Percentiles rank a stretch among this genome's conserved stretches.
Evolutionary conservation across 2,888 invertebrate species (phyloP).

Genomic region (Agrotis clavis): DNA sequence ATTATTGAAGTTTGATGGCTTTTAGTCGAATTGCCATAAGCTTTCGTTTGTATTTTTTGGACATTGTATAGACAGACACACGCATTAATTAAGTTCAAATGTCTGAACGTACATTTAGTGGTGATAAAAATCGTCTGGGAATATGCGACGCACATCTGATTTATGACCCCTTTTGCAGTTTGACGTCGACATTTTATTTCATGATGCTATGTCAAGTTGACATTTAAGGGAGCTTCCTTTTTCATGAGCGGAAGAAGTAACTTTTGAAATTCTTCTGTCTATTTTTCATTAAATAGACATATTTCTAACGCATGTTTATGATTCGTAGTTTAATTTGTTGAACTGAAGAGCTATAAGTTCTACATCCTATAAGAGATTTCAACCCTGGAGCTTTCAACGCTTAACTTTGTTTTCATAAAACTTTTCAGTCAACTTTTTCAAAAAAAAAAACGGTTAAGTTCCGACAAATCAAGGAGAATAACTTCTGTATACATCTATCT

Average conservation of each 20-base stretch:
- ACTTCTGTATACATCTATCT: slow-evolving; percentile 41
- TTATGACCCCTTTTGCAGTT: neutral
- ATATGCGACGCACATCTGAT: neutral
- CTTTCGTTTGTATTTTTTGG: slow-evolving; percentile 7
- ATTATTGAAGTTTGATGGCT: slow-evolving; percentile 21
- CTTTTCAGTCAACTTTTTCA: no score
- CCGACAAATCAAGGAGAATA: slow-evolving; percentile 27
- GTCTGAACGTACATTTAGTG: neutral
- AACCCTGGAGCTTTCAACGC: neutral
- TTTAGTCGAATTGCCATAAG: neutral
- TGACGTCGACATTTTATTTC: slow-evolving; percentile 5
- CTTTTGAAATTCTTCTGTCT: neutral
- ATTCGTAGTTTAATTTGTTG: neutral
- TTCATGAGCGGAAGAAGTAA: neutral
- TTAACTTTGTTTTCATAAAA: slow-evolving; percentile 3
- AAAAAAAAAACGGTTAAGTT: slow-evolving; percentile 42
- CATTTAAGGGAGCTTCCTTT: neutral
- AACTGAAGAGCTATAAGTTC: neutral
- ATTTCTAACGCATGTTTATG: neutral
- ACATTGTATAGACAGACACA: neutral
- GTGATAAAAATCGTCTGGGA: slow-evolving; percentile 15
- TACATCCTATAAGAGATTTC: neutral
- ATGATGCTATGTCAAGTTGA: neutral
- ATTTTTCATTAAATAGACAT: neutral
- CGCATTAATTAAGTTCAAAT: neutral